Conservation (phyloP, 2,888 invertebrate species). For the Entomobrya multifasciata region DNA sequence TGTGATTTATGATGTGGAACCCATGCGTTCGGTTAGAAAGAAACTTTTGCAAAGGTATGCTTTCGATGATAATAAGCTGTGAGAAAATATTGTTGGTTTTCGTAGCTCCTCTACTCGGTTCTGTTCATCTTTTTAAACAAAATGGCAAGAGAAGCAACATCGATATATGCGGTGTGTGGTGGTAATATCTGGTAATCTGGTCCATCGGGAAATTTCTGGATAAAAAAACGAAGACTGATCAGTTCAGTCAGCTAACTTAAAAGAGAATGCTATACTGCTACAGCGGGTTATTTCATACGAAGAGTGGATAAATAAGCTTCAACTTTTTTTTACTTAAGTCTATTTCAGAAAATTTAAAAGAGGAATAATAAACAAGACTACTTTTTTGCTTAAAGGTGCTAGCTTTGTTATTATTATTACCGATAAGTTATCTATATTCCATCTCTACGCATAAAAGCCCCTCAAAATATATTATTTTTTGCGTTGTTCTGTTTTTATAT, state of each 20-base stretch:
- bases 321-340: background rate
- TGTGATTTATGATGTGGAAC: slow-evolving; percentile 68
- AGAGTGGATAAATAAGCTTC: too few species aligned
- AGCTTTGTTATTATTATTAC: background rate
- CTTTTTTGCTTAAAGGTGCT: background rate
- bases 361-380: background rate
- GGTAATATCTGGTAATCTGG: too few species aligned
- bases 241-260: too few species aligned
- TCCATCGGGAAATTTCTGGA: background rate
- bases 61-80: too few species aligned
- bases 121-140: too few species aligned
- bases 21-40: background rate
- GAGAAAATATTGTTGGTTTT: slow-evolving; percentile 24
- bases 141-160: too few species aligned
- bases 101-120: background rate
- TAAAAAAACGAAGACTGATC: slow-evolving; percentile 15
- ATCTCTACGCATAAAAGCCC: background rate
- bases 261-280: too few species aligned
- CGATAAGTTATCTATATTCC: too few species aligned
- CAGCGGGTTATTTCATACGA: too few species aligned
- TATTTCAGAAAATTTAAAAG: background rate
- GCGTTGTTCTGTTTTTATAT: background rate
- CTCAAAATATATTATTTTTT: background rate
- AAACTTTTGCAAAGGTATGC: too few species aligned
- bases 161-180: background rate